These are phyloP conservation scores for Octomys mimax DNA, from an alignment of 2,797 vertebrate genomes.

Conservation along the genomic window DNA sequence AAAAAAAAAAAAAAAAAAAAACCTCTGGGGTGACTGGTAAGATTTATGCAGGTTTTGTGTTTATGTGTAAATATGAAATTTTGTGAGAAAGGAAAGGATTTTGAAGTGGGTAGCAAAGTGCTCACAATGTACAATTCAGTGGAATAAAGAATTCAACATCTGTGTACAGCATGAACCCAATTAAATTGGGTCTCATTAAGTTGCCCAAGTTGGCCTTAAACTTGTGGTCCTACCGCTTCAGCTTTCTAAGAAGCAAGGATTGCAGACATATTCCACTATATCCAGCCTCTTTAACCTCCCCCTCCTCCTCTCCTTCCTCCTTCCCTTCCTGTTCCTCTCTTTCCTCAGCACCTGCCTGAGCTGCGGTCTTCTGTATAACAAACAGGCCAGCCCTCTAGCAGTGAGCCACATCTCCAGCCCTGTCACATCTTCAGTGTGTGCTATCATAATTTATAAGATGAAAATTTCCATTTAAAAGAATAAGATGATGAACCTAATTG, in stretches of 20 bases:
- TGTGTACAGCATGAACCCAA: background rate
- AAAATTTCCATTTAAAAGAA: slow-evolving; percentile 2
- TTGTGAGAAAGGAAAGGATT: background rate
- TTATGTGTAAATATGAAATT: background rate
- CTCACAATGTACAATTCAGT: slow-evolving; percentile 6
- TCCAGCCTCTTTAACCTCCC: background rate
- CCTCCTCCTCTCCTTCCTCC: background rate
- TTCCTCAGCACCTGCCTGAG: background rate
- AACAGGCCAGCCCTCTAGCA: too few species aligned
- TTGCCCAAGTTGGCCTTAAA: background rate
- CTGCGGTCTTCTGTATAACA: too few species aligned
- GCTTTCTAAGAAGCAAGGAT: background rate
- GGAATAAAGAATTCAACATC: background rate
- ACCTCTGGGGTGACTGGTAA: background rate
- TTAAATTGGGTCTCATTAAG: background rate
- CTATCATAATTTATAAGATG: slow-evolving; percentile 10
- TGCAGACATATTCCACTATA: background rate
- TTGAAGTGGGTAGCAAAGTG: background rate
- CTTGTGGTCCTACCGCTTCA: background rate
- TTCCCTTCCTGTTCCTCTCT: background rate
- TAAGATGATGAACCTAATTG: background rate
- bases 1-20: too few species aligned
- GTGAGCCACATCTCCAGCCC: too few species aligned
- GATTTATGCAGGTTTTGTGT: background rate
- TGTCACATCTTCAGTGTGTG: background rate